These are phyloP conservation scores for Maconellicoccus hirsutus DNA, from an alignment of 1,140 invertebrate genomes.

Conservation along the genomic window DNA sequence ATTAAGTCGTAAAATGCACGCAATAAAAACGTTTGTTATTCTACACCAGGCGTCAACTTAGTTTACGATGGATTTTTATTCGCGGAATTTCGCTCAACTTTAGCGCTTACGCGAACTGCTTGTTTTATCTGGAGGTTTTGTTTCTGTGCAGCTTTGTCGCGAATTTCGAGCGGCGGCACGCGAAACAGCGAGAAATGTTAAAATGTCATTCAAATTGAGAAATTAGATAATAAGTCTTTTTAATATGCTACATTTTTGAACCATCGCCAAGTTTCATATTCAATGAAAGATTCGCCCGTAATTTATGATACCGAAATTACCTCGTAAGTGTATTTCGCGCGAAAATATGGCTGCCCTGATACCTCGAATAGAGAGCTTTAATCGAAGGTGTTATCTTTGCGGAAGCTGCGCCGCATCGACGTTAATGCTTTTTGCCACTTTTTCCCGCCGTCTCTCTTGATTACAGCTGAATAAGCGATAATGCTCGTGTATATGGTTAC, in stretches of 20 bases:
- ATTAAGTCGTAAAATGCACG: not conserved
- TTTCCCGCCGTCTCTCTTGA: too few relatives aligned
- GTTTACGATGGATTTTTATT: not conserved
- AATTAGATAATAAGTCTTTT: constrained; percentile 2
- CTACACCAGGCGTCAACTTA: not conserved
- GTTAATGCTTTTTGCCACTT: too few relatives aligned
- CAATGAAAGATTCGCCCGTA: not conserved
- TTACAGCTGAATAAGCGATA: too few relatives aligned
- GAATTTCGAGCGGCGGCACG: too few relatives aligned
- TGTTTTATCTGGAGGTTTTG: not conserved
- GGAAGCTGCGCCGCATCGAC: too few relatives aligned
- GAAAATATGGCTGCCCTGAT: not conserved
- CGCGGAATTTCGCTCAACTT: not conserved
- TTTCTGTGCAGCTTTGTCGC: too few relatives aligned
- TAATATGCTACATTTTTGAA: constrained; percentile 1
- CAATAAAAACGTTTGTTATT: constrained; percentile 6
- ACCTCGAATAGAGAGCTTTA: too few relatives aligned
- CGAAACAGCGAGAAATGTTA: too few relatives aligned
- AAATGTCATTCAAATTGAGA: constrained; percentile 6
- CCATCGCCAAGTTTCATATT: not conserved
- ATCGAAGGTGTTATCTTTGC: too few relatives aligned
- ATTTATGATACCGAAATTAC: not conserved
- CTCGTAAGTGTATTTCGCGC: not conserved
- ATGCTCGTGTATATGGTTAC: too few relatives aligned
- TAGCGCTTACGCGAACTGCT: not conserved